Evolutionary conservation across 2,797 vertebrate species (phyloP), one percentile per base, ranked within the genome.

Genomic region (Vespertilio murinus): DNA sequence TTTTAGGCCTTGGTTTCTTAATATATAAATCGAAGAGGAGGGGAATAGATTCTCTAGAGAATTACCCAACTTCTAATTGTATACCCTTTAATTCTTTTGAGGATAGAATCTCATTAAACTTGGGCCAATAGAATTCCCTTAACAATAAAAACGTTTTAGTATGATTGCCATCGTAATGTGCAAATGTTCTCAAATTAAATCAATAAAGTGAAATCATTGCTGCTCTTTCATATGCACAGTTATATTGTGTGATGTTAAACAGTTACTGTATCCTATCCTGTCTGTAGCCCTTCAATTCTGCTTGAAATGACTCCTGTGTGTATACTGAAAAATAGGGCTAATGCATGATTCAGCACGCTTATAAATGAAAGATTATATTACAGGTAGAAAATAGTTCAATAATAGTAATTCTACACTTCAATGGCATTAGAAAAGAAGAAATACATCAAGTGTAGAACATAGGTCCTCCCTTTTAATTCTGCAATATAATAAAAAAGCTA

Each of bases 351-450:
- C 87, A 94, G 70, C 28, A 2, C 77, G 69, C 94, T 96, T 95
- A 96, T 96, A 94, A 96, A 95, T 96, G 84, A 96, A 94, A 93
- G 67, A 96, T 95, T 96, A 94, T 94, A 78, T 97, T 96, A 95
- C 87, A 74, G 56, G 89, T 47, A 91, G 89, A 97, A 96, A 97
- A 95, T 92, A 96, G 84, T 38, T 54, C 83, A 94, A 96, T 79
- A 94, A 94, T 74, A 94, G 81, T 61, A 82, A 54, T 93, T 85
- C 83, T 96, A 84, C 38, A 96, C 49, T 95, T 96, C 89, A 90
- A 40, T 91, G 64, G 33, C 70, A 94, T 93, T 94, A 89, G 69
- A 95, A 89, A 90, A 94, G 69, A 88, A 90, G 59, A 88, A 93
- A 90, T 95, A 84, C 23, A 84, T 89, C 59, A 94, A 87, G 33